These are phyloP conservation scores for Abscondita cerata DNA, from an alignment of 2,888 invertebrate species.

Conservation along the genomic window DNA sequence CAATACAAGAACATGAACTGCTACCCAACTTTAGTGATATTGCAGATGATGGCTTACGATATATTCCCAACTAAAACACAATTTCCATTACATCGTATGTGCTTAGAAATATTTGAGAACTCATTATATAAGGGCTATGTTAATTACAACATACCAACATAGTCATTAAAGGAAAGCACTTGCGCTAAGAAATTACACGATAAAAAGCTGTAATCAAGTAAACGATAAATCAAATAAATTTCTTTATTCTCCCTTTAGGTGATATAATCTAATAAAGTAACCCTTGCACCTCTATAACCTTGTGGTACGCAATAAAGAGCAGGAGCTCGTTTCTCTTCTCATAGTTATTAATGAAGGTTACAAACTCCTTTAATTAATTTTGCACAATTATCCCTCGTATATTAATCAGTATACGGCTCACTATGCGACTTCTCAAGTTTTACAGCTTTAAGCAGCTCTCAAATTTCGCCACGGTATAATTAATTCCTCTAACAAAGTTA, in stretches of 20 bases:
- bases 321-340: conserved; percentile 48
- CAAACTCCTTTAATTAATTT: conserved; percentile 61
- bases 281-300: conserved; percentile 31
- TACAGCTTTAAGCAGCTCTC: conserved; percentile 35
- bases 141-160: background rate
- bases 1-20: conserved; percentile 41
- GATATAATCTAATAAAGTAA: conserved; percentile 33
- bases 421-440: conserved; percentile 34
- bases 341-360: conserved; percentile 60
- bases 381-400: conserved; percentile 58
- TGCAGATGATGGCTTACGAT: conserved; percentile 28
- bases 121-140: conserved; percentile 1
- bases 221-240: conserved; percentile 14
- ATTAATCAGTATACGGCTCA: conserved; percentile 57
- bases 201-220: background rate
- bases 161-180: background rate
- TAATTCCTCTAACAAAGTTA: conserved; percentile 34
- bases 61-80: conserved; percentile 14
- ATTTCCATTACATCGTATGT: conserved; percentile 11
- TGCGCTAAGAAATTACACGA: background rate
- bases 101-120: conserved; percentile 14
- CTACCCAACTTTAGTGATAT: conserved; percentile 32
- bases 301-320: conserved; percentile 32
- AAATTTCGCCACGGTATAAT: conserved; percentile 35
- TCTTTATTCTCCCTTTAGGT: conserved; percentile 18